phyloP scores from a whole-genome alignment of 2,113 vertebrate species.

The Chiloscyllium plagiosum region DNA sequence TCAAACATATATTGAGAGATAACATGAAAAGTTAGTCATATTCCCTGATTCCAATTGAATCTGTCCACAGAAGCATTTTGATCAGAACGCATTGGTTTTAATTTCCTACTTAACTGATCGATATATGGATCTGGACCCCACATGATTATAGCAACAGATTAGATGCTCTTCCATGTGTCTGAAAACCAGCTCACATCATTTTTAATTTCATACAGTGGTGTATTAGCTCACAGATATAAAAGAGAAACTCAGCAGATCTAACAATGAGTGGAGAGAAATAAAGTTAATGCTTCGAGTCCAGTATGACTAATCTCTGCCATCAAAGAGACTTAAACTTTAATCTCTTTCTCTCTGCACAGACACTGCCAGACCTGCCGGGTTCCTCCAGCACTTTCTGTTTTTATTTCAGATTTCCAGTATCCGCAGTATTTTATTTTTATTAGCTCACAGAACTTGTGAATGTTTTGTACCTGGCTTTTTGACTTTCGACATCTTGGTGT shows the following conservation, averaged over 20 bases:
- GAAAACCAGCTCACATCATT: neutral
- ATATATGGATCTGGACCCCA: neutral
- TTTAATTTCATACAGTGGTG: neutral
- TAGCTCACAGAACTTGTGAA: neutral
- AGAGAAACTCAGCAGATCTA: no score
- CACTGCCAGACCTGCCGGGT: no score
- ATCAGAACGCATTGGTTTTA: neutral
- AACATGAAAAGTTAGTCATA: neutral
- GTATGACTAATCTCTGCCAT: no score
- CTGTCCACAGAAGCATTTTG: neutral
- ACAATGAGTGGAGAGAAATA: no score
- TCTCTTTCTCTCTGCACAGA: no score
- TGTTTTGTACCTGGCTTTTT: slow-evolving; percentile 8
- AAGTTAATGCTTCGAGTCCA: no score
- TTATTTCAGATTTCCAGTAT: no score
- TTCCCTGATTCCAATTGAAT: neutral
- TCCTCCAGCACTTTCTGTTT: no score
- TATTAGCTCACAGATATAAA: neutral
- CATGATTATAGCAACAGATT: neutral
- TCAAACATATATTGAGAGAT: neutral
- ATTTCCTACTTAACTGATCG: neutral
- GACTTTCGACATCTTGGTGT: slow-evolving; percentile 10
- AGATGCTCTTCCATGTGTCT: neutral
- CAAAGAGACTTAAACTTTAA: no score
- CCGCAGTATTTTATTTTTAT: no score